Evolutionary conservation across 2,888 invertebrate species (phyloP), one percentile per base, ranked within the genome.

Genomic region (Molorchus minor): DNA sequence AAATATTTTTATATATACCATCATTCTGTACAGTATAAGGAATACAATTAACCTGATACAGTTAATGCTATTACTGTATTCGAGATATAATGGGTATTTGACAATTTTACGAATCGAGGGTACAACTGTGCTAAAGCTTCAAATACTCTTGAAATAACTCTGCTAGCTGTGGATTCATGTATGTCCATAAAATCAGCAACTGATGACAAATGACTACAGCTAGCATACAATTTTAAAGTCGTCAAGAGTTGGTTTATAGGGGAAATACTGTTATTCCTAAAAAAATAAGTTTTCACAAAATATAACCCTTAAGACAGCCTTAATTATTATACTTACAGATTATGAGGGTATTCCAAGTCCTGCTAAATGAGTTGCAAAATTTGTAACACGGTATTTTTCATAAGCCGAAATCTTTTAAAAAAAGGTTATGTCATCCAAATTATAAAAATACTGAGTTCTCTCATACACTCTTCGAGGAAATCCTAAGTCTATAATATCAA

Each of bases 241-340:
- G 40, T 40, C 29, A 61, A 21, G 1, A 61, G 13, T 16, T 61
- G 57, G 40, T 57, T 57, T 1, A 61, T 53, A 1, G 45, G 54
- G 8, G 47, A 38, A 2, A 56, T 40, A 35, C 29, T 51, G 19
- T 56, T 41, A 35, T 49, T 49, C 35, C 38, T 53, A 38, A 15
- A 52, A 52, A 45, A 29, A 41, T 8, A 20, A 35, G 15, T 20
- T n/a, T n/a, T n/a, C n/a, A n/a, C n/a, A n/a, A n/a, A n/a, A n/a
- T n/a, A n/a, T n/a, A n/a, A n/a, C n/a, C n/a, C n/a, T n/a, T 29
- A n/a, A 2, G 16, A 30, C 29, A 20, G 13, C 19, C 5, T 13
- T 19, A n/a, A 25, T 12, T 21, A 12, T 7, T 13, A 5, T 44
- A 44, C 35, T 47, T 21, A 56, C 30, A 36, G 38, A 30, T 56